Conservation (phyloP, 2,888 invertebrate species). For the Acronicta psi region DNA sequence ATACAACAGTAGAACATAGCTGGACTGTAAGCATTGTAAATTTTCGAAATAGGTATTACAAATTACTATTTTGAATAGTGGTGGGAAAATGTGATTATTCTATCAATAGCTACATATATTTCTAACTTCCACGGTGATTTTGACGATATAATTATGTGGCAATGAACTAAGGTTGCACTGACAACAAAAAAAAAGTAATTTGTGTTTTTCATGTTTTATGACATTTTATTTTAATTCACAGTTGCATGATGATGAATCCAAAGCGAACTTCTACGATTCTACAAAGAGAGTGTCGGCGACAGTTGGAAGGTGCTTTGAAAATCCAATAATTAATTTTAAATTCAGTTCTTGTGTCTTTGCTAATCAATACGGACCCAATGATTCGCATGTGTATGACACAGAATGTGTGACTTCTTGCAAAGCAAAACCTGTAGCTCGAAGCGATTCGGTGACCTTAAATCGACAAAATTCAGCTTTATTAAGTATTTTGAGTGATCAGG, state of each 20-base stretch:
- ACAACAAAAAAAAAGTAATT: neutral
- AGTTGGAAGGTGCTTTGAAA: neutral
- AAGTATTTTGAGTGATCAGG: neutral
- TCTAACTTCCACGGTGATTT: too few relatives aligned
- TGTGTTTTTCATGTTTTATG: neutral
- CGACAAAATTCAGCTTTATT: neutral
- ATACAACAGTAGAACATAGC: too few relatives aligned
- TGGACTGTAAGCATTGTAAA: too few relatives aligned
- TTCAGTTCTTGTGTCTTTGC: neutral
- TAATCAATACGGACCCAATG: neutral
- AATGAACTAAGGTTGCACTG: too few relatives aligned
- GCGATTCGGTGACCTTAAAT: neutral
- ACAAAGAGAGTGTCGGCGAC: neutral
- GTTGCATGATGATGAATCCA: neutral
- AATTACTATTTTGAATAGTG: too few relatives aligned
- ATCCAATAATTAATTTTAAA: neutral
- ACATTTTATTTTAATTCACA: constrained; percentile 16
- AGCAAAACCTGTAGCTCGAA: neutral
- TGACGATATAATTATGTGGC: too few relatives aligned
- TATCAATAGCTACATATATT: too few relatives aligned
- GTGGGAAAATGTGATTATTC: too few relatives aligned
- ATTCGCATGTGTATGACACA: too few relatives aligned
- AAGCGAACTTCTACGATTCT: neutral
- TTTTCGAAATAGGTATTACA: too few relatives aligned
- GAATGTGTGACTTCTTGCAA: too few relatives aligned